Evolutionary conservation across 1,140 invertebrate genomes (phyloP), one percentile per base, ranked within the genome.

Genomic region (Drosophila repletoides): DNA sequence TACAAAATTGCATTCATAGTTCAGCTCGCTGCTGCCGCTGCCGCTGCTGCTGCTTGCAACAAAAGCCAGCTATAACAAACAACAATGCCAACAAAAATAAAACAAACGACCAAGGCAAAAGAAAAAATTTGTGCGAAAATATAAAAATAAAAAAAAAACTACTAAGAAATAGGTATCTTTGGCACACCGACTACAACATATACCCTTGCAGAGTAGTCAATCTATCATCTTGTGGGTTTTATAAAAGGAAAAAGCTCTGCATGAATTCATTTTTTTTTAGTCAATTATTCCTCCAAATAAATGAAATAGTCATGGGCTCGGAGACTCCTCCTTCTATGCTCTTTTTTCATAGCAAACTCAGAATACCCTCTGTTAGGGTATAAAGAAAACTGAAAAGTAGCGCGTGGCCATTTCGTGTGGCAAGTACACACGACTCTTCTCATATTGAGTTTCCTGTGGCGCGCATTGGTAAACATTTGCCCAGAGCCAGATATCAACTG

Each of bases 1-100:
- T 88, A 87, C 86, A 73, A 88, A 88, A 88, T 88, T 88, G 86
- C 86, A 88, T 88, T 88, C 84, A 88, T 84, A 88, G 79, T 88
- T 88, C 76, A 88, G 66, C 70, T 63, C 68, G 70, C 64, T 24
- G 41, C 19, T 24, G 43, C 7, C n/a, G 51, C 21, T 21, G 43
- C 24, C 10, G 33, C 19, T 24, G 46, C 19, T 7, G 33, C 1
- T 7, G 52, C 26, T 38, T 80, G 80, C 80, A 86, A 86, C 81
- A 86, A 86, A 76, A 86, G 75, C 67, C 72, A 86, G 70, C 79
- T 70, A 84, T 67, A 74, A 67, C 73, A 83, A 83, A 80, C 80
- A 84, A 84, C 80, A 84, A 79, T 67, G 48, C 34, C 68, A 77
- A 48, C 69, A 36, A 71, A 58, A 75, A 49, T 58, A 61, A 66